A percentile compares a stretch with the other conserved stretches of the same genome.
phyloP scores from a whole-genome alignment of 2,797 vertebrate genomes.

The Cossypha dichroa region DNA sequence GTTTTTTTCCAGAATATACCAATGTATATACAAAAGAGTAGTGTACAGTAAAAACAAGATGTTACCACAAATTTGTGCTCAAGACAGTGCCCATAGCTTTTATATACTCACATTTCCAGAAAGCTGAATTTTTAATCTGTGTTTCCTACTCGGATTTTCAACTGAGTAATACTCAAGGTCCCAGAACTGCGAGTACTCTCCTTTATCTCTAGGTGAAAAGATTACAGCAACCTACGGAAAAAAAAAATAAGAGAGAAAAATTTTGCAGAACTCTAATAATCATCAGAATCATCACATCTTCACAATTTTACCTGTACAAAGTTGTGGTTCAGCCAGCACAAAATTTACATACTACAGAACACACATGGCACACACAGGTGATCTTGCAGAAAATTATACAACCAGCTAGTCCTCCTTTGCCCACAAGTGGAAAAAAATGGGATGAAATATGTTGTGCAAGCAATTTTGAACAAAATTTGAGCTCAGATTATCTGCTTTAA shows the following conservation, averaged over 20 bases:
- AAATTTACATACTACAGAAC: background rate
- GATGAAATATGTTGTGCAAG: background rate
- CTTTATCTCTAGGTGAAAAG: slow-evolving; percentile 89
- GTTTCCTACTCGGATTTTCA: slow-evolving; percentile 85
- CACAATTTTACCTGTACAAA: background rate
- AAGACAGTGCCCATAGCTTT: background rate
- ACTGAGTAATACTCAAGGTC: slow-evolving; percentile 90
- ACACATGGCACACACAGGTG: background rate
- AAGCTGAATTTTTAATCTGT: slow-evolving; percentile 87
- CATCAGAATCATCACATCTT: background rate
- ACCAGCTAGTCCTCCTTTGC: background rate
- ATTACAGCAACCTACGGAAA: slow-evolving; percentile 81
- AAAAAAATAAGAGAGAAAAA: background rate
- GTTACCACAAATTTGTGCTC: background rate
- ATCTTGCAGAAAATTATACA: background rate
- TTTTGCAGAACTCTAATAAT: background rate
- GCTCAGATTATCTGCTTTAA: background rate
- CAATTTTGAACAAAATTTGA: background rate
- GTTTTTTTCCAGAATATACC: background rate
- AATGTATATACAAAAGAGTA: background rate
- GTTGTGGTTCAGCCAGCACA: background rate
- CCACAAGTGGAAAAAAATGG: background rate
- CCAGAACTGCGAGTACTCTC: slow-evolving; percentile 96
- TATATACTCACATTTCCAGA: slow-evolving; percentile 85
- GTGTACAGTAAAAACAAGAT: background rate